Base-by-base conservation (phyloP, 2,113 vertebrate species). In the Callithrix jacchus region DNA sequence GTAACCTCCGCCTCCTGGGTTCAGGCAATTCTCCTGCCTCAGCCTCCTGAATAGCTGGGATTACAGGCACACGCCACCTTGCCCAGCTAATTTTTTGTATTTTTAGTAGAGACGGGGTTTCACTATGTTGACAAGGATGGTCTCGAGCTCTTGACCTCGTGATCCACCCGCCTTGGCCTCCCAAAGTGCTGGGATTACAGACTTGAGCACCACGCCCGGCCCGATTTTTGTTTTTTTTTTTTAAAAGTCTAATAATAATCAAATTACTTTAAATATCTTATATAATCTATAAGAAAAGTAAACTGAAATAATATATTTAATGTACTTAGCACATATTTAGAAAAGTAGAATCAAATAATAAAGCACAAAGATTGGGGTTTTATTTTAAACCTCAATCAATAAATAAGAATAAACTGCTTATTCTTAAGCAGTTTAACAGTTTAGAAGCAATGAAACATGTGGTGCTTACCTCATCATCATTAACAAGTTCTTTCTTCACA, bases 401-500 rank as follows among this genome's bases (percentile, higher is more conserved):
- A 42, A 42, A 42, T 42, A 42, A 42, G 42, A 42, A 42, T 42
- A 42, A 42, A 42, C 42, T 42, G 42, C 42, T 42, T 80, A 45
- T 0, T 37, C 6, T 54, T 10, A 79, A 20, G 25, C 49, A 96
- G 45, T 64, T 71, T 81, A 93, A 80, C 47, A 88, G 83, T 77
- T 90, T 32, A 61, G 45, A 86, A 79, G 42, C 8, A 93, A 56
- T 66, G 76, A 70, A 56, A 58, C 56, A 88, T 90, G 32, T 3
- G 76, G 47, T 66, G 30, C 98, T 98, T 96, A 99, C 99, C 99
- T 99, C 99, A 74, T 99, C 99, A 54, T 99, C 99, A 16, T 99
- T 99, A 98, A 99, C 99, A 0, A 99, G 99, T 98, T 99, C 99
- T 98, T 99, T 99, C 98, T 99, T 99, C 97, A 99, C 99, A 94